phyloP scores from a whole-genome alignment of 2,797 vertebrate species.

The Microchirus variegatus region DNA sequence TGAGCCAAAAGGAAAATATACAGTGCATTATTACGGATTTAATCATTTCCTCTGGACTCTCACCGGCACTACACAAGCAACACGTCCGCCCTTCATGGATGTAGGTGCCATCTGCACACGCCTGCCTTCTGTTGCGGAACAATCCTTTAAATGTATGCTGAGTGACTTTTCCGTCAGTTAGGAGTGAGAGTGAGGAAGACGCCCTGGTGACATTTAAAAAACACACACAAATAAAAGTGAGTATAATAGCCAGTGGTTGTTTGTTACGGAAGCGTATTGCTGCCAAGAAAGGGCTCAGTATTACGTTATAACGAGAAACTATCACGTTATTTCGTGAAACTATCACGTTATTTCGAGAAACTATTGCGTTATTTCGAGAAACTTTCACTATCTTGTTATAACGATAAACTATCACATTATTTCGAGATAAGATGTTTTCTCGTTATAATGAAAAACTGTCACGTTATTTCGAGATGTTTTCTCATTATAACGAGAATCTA shows the following conservation, averaged over 20 bases:
- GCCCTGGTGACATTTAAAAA: background rate
- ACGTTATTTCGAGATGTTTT: too few relatives aligned
- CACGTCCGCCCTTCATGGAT: rapidly evolving
- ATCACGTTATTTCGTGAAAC: too few relatives aligned
- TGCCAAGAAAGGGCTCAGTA: too few relatives aligned
- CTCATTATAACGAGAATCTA: too few relatives aligned
- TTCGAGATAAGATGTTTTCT: too few relatives aligned
- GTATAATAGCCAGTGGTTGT: background rate
- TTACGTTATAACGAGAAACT: too few relatives aligned
- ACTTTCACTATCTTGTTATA: too few relatives aligned
- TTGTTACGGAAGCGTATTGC: too few relatives aligned
- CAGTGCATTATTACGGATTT: background rate
- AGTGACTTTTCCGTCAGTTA: rapidly evolving
- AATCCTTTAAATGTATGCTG: rapidly evolving
- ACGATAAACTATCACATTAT: too few relatives aligned
- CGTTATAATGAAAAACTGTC: too few relatives aligned
- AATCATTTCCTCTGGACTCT: background rate
- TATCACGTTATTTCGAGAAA: too few relatives aligned
- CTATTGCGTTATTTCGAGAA: too few relatives aligned
- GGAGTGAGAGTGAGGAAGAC: rapidly evolving
- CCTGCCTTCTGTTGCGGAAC: background rate
- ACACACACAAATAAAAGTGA: background rate
- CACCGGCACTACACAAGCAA: slow-evolving; percentile 46
- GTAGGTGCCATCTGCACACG: slow-evolving; percentile 39
- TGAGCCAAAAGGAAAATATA: background rate